Conservation (phyloP, 2,888 invertebrate genomes). For the Morpho helenor region DNA sequence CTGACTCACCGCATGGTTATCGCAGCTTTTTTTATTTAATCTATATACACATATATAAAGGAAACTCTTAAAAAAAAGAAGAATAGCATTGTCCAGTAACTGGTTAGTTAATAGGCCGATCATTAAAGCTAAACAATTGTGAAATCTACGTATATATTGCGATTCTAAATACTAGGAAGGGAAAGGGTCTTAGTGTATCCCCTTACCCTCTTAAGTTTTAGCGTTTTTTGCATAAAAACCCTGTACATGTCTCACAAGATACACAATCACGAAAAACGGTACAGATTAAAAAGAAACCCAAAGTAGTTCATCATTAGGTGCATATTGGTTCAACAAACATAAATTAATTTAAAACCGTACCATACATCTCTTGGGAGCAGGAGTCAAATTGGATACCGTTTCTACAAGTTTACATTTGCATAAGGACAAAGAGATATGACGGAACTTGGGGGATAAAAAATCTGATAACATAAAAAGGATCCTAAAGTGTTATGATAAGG, state of each 20-base stretch:
- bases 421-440: slow-evolving; percentile 42
- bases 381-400: slow-evolving; percentile 67
- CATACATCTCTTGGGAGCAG: slow-evolving; percentile 56
- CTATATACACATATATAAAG: too few relatives aligned
- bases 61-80: too few relatives aligned
- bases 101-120: not conserved
- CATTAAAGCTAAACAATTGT: not conserved
- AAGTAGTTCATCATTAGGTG: slow-evolving; percentile 16
- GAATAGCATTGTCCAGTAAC: too few relatives aligned
- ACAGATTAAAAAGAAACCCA: slow-evolving; percentile 16
- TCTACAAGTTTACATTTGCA: slow-evolving; percentile 68
- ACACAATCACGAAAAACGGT: slow-evolving; percentile 4
- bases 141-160: not conserved
- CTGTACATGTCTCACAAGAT: slow-evolving; percentile 5
- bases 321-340: slow-evolving; percentile 11
- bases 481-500: not conserved
- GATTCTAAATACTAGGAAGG: not conserved
- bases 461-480: slow-evolving; percentile 9
- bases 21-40: too few relatives aligned
- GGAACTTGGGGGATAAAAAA: slow-evolving; percentile 11
- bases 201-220: slow-evolving; percentile 1
- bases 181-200: not conserved
- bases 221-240: slow-evolving; percentile 7
- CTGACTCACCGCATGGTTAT: too few relatives aligned
- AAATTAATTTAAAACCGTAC: slow-evolving; percentile 65